Evolutionary conservation across 2,113 vertebrate genomes (phyloP).

Genomic region (Ailurus styani): DNA sequence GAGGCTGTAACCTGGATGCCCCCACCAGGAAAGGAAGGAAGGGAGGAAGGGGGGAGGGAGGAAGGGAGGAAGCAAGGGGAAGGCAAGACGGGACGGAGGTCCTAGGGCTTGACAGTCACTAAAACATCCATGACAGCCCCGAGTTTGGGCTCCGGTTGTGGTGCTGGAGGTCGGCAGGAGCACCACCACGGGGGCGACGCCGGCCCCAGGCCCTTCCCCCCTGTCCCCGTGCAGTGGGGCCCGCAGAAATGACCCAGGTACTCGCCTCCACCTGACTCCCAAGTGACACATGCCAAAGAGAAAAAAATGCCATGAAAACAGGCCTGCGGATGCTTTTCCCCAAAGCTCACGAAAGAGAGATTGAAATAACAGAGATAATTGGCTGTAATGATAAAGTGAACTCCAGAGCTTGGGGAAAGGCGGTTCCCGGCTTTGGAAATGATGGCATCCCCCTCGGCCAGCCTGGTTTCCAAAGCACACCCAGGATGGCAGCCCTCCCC

Average conservation of each 20-base stretch:
- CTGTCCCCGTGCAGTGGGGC: neutral
- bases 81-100: too few relatives aligned
- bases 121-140: neutral
- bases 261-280: slow-evolving; percentile 33
- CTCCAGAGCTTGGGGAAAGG: slow-evolving; percentile 32
- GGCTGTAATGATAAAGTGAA: slow-evolving; percentile 68
- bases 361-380: slow-evolving; percentile 70
- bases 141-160: neutral
- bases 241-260: slow-evolving; percentile 54
- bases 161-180: neutral
- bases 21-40: neutral
- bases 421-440: neutral
- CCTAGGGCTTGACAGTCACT: neutral
- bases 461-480: neutral
- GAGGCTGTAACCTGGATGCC: neutral
- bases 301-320: slow-evolving; percentile 39
- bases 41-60: too few relatives aligned
- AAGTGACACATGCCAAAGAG: neutral
- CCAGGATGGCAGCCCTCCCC: slow-evolving; percentile 29
- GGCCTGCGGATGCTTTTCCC: slow-evolving; percentile 52
- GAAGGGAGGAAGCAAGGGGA: too few relatives aligned
- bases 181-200: neutral
- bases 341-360: slow-evolving; percentile 45
- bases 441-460: neutral
- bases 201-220: neutral